phyloP scores from a whole-genome alignment of 2,797 vertebrate species.

The Anguilla marmorata region DNA sequence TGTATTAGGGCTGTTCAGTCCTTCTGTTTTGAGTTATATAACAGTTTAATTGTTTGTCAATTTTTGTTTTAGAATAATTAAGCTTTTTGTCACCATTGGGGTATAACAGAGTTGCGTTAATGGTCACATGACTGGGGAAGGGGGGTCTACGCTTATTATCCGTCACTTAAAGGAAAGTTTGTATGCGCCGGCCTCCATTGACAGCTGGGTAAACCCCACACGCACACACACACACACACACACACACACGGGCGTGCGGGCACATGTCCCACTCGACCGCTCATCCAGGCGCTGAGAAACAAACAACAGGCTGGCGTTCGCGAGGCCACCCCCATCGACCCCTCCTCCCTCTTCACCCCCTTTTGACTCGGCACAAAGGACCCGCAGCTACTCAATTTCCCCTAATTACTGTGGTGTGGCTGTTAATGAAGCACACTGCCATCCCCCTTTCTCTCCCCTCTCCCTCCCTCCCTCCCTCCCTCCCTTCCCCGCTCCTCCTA shows the following conservation, averaged over 20 bases:
- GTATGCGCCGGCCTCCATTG: conserved; percentile 41
- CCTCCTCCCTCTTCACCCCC: conserved; percentile 77
- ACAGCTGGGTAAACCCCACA: background rate
- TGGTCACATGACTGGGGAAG: conserved; percentile 1
- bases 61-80: background rate
- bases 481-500: conserved; percentile 23
- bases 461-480: conserved; percentile 22
- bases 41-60: background rate
- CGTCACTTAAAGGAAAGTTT: background rate
- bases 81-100: conserved; percentile 17
- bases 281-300: conserved; percentile 73
- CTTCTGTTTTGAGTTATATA: background rate
- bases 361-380: conserved; percentile 80
- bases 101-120: background rate
- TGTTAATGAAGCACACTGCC: conserved; percentile 80
- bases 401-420: conserved; percentile 88
- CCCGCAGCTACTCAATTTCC: conserved; percentile 84
- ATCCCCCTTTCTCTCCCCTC: conserved; percentile 22
- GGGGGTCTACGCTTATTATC: background rate
- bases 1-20: background rate
- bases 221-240: conserved; percentile 15
- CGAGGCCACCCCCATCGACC: conserved; percentile 72
- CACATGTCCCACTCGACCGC: background rate
- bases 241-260: conserved; percentile 6
- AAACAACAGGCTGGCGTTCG: conserved; percentile 81